Percentiles rank a stretch among this genome's conserved stretches.
Conservation (phyloP, 1,140 invertebrate genomes). For the Parasteatoda tepidariorum region DNA sequence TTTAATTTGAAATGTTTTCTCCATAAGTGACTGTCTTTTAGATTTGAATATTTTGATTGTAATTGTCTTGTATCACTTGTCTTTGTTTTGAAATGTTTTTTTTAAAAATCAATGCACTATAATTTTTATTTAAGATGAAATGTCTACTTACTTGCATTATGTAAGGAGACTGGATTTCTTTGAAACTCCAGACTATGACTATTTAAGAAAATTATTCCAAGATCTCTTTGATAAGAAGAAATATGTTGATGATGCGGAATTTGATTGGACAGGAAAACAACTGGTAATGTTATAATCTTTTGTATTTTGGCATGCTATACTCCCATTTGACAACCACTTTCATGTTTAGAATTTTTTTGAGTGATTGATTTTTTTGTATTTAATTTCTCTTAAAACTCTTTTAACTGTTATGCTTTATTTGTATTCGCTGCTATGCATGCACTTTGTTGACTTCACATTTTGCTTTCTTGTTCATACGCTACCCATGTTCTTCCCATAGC, state of each 20-base stretch:
- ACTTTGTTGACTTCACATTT: no score
- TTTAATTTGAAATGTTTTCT: no score
- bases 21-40: background rate
- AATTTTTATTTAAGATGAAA: constrained; percentile 69
- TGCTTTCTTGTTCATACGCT: no score
- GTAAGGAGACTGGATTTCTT: constrained; percentile 98
- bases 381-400: background rate
- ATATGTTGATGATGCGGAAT: constrained; percentile 94
- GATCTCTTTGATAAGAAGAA: constrained; percentile 94
- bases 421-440: no score
- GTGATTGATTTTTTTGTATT: background rate
- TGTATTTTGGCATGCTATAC: background rate
- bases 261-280: constrained; percentile 97
- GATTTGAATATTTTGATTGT: background rate
- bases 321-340: background rate
- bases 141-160: constrained; percentile 95
- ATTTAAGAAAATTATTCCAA: constrained; percentile 93
- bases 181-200: constrained; percentile 99
- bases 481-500: no score
- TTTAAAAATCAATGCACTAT: background rate
- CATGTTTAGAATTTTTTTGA: background rate
- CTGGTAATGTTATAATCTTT: constrained; percentile 72
- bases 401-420: no score
- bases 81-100: background rate
- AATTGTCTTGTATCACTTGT: background rate